These are phyloP conservation scores for Neopipo cinnamomea DNA, from an alignment of 2,113 vertebrate genomes.

Conservation along the genomic window DNA sequence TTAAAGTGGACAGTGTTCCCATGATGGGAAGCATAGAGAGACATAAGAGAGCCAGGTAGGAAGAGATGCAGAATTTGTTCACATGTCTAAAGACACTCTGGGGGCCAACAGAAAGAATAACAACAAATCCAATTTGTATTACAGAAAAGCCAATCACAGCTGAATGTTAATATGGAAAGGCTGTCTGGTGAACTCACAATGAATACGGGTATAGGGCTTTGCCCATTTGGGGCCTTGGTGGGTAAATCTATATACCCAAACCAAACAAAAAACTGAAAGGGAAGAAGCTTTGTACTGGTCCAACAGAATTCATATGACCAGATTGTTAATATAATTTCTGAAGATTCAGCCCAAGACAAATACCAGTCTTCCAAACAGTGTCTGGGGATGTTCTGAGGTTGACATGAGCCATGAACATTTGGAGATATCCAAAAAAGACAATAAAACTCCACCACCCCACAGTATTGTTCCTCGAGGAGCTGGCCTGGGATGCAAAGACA, in stretches of 20 bases:
- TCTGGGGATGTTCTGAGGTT: background rate
- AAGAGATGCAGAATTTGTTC: background rate
- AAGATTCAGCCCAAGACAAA: background rate
- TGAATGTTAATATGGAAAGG: background rate
- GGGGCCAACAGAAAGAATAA: background rate
- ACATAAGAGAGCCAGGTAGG: background rate
- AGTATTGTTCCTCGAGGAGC: background rate
- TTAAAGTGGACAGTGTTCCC: background rate
- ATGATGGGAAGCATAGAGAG: background rate
- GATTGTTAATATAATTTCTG: background rate
- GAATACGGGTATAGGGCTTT: background rate
- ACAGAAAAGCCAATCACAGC: background rate
- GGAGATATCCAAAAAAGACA: background rate
- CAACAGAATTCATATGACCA: background rate
- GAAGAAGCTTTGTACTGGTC: background rate
- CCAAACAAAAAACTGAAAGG: background rate
- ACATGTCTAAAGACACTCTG: background rate
- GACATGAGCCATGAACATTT: background rate
- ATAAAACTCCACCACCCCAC: rapidly evolving
- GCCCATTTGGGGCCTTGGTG: background rate
- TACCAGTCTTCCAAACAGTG: background rate
- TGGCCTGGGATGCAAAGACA: background rate
- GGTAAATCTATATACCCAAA: background rate
- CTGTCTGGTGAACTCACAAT: background rate
- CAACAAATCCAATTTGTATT: background rate